Conservation (phyloP, 2,797 vertebrate species). For the Phataginus tricuspis region DNA sequence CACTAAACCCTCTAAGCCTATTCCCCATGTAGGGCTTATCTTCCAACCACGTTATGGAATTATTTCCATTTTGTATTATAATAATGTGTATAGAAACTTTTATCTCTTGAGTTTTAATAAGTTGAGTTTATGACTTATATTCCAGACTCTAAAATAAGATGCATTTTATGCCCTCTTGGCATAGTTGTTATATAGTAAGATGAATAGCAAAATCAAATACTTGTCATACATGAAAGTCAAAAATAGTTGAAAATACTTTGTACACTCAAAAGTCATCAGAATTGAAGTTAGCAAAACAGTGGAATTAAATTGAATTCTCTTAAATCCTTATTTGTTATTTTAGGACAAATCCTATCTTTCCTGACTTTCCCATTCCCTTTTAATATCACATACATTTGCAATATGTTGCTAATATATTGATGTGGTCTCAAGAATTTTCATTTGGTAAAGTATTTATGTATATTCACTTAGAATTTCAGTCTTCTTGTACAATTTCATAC, state of each 20-base stretch:
- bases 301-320: slow-evolving; percentile 8
- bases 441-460: background rate
- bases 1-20: background rate
- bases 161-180: background rate
- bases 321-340: slow-evolving; percentile 45
- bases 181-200: slow-evolving; percentile 35
- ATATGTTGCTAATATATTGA: slow-evolving; percentile 32
- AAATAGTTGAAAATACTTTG: slow-evolving; percentile 30
- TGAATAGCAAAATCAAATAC: slow-evolving; percentile 53
- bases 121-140: slow-evolving; percentile 33
- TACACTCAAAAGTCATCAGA: slow-evolving; percentile 3
- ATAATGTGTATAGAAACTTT: slow-evolving; percentile 16
- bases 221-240: slow-evolving; percentile 36
- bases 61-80: background rate
- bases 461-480: background rate
- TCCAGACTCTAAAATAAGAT: slow-evolving; percentile 43
- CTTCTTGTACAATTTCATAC: background rate
- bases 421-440: background rate
- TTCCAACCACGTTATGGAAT: background rate
- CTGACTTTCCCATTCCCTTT: background rate
- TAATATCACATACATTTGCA: background rate
- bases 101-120: slow-evolving; percentile 59
- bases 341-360: background rate
- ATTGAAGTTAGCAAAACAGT: background rate
- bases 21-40: background rate